phyloP scores from a whole-genome alignment of 2,113 vertebrate species.

The Trogon melanurus region DNA sequence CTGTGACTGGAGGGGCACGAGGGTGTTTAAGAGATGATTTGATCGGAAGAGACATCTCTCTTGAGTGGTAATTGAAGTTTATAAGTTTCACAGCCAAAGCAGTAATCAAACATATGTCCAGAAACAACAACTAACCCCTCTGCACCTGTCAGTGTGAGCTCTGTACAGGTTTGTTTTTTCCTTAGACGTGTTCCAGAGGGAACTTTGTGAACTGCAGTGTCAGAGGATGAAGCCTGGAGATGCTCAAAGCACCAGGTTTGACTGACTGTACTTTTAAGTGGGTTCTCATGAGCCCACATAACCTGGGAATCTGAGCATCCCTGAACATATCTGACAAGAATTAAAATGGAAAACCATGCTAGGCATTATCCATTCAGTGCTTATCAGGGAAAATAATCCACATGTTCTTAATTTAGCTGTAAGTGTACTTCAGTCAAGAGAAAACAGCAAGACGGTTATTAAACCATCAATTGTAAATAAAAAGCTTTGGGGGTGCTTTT shows the following conservation, averaged over 20 bases:
- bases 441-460: background rate
- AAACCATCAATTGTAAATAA: background rate
- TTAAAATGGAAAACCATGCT: background rate
- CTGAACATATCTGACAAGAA: background rate
- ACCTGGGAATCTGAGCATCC: background rate
- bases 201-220: background rate
- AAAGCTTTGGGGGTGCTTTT: rapidly evolving
- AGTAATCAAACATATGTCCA: constrained; percentile 34
- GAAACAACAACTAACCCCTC: background rate
- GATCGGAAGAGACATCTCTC: background rate
- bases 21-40: background rate
- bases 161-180: background rate
- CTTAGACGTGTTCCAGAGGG: background rate
- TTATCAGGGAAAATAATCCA: background rate
- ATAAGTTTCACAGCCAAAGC: background rate
- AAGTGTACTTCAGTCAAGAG: background rate
- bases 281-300: background rate
- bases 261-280: background rate
- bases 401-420: background rate
- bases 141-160: background rate
- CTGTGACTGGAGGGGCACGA: background rate
- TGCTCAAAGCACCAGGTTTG: background rate
- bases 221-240: background rate
- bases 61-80: background rate
- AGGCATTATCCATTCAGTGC: background rate